These are phyloP conservation scores for Endomychus coccineus DNA, from an alignment of 2,888 invertebrate species.

Conservation along the genomic window DNA sequence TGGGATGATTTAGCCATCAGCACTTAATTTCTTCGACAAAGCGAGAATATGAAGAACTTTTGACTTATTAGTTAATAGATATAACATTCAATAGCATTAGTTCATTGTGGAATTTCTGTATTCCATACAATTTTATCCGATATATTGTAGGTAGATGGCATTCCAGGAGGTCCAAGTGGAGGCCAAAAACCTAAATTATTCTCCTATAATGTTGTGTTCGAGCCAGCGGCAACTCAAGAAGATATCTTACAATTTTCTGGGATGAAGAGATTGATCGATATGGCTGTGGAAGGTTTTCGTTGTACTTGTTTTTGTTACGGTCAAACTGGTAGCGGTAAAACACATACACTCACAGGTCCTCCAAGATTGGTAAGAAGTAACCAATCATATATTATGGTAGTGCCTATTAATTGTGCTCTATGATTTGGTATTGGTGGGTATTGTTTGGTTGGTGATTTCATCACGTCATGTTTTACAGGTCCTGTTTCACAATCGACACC, in stretches of 20 bases:
- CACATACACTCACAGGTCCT: constrained; percentile 90
- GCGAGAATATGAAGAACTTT: too few species aligned
- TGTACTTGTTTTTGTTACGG: constrained; percentile 95
- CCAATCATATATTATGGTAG: too few species aligned
- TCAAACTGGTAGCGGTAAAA: constrained; percentile 94
- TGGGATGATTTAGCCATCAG: too few species aligned
- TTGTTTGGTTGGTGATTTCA: too few species aligned
- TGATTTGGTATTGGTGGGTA: too few species aligned
- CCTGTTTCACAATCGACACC: too few species aligned
- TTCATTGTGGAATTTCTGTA: too few species aligned
- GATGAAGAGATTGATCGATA: constrained; percentile 81
- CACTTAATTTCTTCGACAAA: too few species aligned
- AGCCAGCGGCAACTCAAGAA: constrained; percentile 77
- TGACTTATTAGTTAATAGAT: too few species aligned
- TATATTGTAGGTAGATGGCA: constrained; percentile 44
- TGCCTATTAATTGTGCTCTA: too few species aligned
- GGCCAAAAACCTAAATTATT: constrained; percentile 77
- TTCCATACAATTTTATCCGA: neutral
- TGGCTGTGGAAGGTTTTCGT: constrained; percentile 90
- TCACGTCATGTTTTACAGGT: too few species aligned
- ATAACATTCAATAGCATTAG: too few species aligned
- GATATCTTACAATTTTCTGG: constrained; percentile 88
- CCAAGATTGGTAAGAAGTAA: constrained; percentile 74
- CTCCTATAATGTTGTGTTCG: constrained; percentile 91
- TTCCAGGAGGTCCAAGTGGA: constrained; percentile 45